Percentiles rank a stretch among this genome's conserved stretches.
phyloP scores from a whole-genome alignment of 2,888 invertebrate genomes.

The Dorcus parallelipipedus region DNA sequence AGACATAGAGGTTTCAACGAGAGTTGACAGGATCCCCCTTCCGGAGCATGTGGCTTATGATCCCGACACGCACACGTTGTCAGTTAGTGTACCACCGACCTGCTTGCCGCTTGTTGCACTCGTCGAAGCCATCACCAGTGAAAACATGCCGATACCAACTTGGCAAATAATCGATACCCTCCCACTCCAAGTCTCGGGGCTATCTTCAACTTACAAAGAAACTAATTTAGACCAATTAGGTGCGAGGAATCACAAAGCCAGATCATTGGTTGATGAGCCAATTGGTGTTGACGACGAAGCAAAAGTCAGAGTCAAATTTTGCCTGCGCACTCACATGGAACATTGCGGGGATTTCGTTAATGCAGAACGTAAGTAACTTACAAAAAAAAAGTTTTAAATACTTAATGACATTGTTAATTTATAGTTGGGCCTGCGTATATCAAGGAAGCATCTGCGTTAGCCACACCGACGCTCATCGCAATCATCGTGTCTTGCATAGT shows the following conservation, averaged over 20 bases:
- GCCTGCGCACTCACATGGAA: slow-evolving; percentile 74
- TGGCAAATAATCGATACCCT: slow-evolving; percentile 75
- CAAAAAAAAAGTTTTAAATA: not conserved
- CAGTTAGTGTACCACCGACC: slow-evolving; percentile 77
- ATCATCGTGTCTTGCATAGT: slow-evolving; percentile 77
- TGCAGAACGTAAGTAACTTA: slow-evolving; percentile 70
- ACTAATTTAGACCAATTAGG: slow-evolving; percentile 63
- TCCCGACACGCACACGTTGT: slow-evolving; percentile 69
- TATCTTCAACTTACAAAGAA: slow-evolving; percentile 67
- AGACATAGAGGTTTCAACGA: slow-evolving; percentile 76
- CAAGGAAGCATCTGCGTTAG: slow-evolving; percentile 71
- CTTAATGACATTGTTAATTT: slow-evolving; percentile 26
- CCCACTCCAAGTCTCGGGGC: slow-evolving; percentile 68
- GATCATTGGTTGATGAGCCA: slow-evolving; percentile 56
- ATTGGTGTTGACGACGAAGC: slow-evolving; percentile 59
- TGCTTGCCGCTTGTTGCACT: slow-evolving; percentile 74
- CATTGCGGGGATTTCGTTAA: slow-evolving; percentile 81
- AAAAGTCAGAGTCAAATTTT: slow-evolving; percentile 74
- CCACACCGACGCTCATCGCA: slow-evolving; percentile 75
- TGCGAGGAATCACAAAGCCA: slow-evolving; percentile 49
- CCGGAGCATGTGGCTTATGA: slow-evolving; percentile 82
- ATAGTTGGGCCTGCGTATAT: slow-evolving; percentile 79
- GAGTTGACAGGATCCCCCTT: slow-evolving; percentile 78
- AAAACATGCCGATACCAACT: slow-evolving; percentile 54
- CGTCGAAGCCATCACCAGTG: slow-evolving; percentile 66